Evolutionary conservation across 2,888 invertebrate species (phyloP), one percentile per base, ranked within the genome.

Genomic region (Aspidiotus destructor): DNA sequence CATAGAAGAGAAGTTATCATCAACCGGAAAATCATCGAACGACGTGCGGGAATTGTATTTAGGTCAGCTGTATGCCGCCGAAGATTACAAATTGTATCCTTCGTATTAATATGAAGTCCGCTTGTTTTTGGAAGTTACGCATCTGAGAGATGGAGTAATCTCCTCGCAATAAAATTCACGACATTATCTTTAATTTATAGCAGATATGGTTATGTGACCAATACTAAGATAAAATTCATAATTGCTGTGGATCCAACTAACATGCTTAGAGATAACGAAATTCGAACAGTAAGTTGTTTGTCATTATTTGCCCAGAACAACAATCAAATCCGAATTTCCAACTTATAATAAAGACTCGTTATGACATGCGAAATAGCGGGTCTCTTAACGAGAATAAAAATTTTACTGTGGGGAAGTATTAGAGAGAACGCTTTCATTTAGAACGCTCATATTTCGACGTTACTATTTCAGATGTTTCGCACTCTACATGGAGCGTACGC

Each of bases 181-280:
- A 13, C 2, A 48, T 2, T 48, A 67, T 72, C 69, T 70, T 71
- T 64, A 71, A 70, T 68, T 48, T 48, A 81, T 63, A 73, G 41
- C 48, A 92, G 91, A 74, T 92, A 89, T 80, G 97, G 97, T 1
- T 97, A 95, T 79, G 92, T 95, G 9, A 96, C 96, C n/a, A 97
- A 96, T 76, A 96, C 96, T 0, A 90, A 89, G 80, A 88, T 96
- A 9, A 97, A 97, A 78, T 87, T 97, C 76, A 88, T 97, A 8
- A 86, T 97, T 70, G 89, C 96, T 44, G 87, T 95, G 2, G 94
- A 94, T 78, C 90, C 93, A 0, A 86, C 89, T 17, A 94, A 93
- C 75, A 86, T 88, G 15, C 80, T 95, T 58, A 80, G 96, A 71
- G 96, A 97, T 77, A 95, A 94, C 76, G 96, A 97, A 82, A 93